Conservation (phyloP, 2,113 vertebrate genomes). For the Platycercus adscitus region DNA sequence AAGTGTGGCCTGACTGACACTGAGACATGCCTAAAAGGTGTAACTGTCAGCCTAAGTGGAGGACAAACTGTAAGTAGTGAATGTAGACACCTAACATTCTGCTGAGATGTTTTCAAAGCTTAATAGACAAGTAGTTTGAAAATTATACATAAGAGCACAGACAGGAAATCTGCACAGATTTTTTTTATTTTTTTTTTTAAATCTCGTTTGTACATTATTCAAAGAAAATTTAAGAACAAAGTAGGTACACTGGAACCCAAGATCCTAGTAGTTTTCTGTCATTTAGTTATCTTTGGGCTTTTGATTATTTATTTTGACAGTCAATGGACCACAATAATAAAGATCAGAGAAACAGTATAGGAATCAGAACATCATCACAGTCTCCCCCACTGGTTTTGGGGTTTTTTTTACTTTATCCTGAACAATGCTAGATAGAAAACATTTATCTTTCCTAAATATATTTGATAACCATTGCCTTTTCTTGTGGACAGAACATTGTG, state of each 20-base stretch:
- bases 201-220: neutral
- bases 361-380: neutral
- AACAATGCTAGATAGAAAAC: neutral
- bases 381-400: neutral
- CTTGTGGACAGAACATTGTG: conserved; percentile 75
- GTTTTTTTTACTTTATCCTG: neutral
- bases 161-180: neutral
- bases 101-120: neutral
- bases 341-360: neutral
- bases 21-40: conserved; percentile 85
- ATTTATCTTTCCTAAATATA: neutral
- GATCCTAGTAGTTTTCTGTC: neutral
- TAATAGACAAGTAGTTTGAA: neutral
- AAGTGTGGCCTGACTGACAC: conserved; percentile 83
- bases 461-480: neutral
- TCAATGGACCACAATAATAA: neutral
- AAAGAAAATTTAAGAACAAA: neutral
- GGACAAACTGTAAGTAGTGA: conserved; percentile 76
- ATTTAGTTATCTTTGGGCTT: neutral
- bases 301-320: neutral
- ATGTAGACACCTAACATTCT: neutral
- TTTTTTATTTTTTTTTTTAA: neutral
- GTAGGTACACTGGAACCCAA: neutral
- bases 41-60: conserved; percentile 76
- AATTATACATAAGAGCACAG: neutral